Evolutionary conservation across 2,888 invertebrate species (phyloP).

Genomic region (Lepidochrysops patricia): DNA sequence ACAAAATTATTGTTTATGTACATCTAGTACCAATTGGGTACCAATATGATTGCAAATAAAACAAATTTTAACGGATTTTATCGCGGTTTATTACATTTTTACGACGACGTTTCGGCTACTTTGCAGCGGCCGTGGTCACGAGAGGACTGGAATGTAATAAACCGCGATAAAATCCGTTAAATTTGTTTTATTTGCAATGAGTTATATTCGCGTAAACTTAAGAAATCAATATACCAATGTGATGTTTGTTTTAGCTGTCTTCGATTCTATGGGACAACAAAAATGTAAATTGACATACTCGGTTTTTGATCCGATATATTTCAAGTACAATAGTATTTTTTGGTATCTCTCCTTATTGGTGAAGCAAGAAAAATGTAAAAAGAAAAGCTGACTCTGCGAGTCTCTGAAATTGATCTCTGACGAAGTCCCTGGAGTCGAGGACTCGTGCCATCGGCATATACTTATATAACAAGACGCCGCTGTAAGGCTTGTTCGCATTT

Average conservation of each 20-base stretch:
- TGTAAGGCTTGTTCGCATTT: slow-evolving; percentile 60
- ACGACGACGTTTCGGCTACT: too few species aligned
- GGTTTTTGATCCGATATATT: not conserved
- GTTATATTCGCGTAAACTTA: too few species aligned
- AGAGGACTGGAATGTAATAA: too few species aligned
- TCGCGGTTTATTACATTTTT: too few species aligned
- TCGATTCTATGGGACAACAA: not conserved
- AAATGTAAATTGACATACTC: not conserved
- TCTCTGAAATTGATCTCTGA: slow-evolving; percentile 20
- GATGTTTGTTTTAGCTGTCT: slow-evolving; percentile 13
- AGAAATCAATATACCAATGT: too few species aligned
- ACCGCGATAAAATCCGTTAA: too few species aligned
- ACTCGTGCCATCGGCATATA: slow-evolving; percentile 20
- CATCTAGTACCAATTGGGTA: not conserved
- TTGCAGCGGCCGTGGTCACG: too few species aligned
- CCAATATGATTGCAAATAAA: slow-evolving; percentile 5
- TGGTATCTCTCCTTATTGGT: not conserved
- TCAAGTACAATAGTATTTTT: not conserved
- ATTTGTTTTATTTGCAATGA: too few species aligned
- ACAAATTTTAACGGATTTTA: too few species aligned
- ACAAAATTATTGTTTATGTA: slow-evolving; percentile 1
- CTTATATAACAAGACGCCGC: slow-evolving; percentile 21
- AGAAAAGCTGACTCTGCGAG: slow-evolving; percentile 16
- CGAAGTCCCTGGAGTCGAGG: slow-evolving; percentile 15
- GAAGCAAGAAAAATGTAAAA: not conserved